Evolutionary conservation across 2,113 vertebrate genomes (phyloP).

Genomic region (Sula dactylatra): DNA sequence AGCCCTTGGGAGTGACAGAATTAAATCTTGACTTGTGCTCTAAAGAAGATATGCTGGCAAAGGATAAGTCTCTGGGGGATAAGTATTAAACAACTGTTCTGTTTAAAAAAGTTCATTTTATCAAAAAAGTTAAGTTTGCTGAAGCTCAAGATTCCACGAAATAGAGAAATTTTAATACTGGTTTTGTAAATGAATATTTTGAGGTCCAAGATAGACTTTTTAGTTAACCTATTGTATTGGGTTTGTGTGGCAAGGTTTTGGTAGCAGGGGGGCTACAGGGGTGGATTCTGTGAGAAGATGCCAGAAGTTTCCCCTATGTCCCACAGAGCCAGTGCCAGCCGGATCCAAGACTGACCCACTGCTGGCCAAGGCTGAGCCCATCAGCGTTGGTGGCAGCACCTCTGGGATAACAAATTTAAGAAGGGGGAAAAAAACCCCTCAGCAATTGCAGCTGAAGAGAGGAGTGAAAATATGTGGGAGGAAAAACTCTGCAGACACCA

Average conservation of each 20-base stretch:
- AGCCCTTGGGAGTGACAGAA: neutral
- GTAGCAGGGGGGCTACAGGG: neutral
- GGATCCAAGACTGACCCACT: accelerated
- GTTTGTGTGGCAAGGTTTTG: neutral
- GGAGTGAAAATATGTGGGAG: neutral
- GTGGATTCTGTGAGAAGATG: neutral
- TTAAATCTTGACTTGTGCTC: neutral
- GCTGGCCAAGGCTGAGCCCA: accelerated
- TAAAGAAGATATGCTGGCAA: neutral
- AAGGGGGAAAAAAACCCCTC: neutral
- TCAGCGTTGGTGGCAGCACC: accelerated
- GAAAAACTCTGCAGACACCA: neutral
- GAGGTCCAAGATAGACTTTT: neutral
- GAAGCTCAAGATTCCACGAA: neutral
- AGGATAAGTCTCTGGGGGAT: neutral
- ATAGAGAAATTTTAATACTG: neutral
- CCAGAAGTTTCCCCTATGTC: neutral
- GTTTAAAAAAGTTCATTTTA: neutral
- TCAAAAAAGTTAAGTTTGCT: neutral
- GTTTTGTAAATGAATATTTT: neutral
- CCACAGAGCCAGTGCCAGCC: accelerated
- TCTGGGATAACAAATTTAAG: neutral
- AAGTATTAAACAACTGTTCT: neutral
- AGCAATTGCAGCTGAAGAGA: neutral
- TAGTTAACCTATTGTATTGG: neutral